phyloP scores from a whole-genome alignment of 2,888 invertebrate genomes.

The Troides aeacus region DNA sequence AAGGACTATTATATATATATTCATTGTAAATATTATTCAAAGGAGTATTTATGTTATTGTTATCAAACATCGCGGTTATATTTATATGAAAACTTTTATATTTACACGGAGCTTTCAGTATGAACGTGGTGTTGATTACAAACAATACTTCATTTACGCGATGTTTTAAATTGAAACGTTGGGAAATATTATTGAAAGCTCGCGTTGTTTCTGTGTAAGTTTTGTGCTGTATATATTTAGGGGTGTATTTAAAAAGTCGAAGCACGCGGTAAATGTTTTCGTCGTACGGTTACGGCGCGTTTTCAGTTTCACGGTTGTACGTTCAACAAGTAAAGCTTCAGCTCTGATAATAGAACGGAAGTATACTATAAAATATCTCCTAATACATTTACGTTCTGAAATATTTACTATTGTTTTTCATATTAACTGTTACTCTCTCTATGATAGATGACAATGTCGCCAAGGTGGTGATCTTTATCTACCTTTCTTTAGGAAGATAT shows the following conservation, averaged over 20 bases:
- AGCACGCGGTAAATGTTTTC: conserved; percentile 5
- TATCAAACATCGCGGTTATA: not conserved
- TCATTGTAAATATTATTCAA: not conserved
- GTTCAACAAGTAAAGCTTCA: conserved; percentile 24
- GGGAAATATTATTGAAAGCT: conserved; percentile 24
- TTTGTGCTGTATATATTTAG: not conserved
- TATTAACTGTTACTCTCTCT: too few relatives aligned
- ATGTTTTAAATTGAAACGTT: conserved; percentile 20
- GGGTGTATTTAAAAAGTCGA: conserved; percentile 10
- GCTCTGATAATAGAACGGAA: not conserved
- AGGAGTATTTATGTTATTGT: not conserved
- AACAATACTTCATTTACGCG: conserved; percentile 21
- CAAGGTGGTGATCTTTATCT: too few relatives aligned
- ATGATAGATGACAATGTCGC: too few relatives aligned
- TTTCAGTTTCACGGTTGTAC: conserved; percentile 2
- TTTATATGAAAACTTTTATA: conserved; percentile 17
- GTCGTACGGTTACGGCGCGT: conserved; percentile 1
- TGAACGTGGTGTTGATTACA: conserved; percentile 9
- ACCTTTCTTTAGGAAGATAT: too few relatives aligned
- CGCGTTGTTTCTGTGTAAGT: conserved; percentile 17
- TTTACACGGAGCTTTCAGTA: conserved; percentile 7
- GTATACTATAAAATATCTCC: not conserved
- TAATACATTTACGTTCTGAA: not conserved
- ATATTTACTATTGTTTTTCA: too few relatives aligned
- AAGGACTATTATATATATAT: not conserved